Evolutionary conservation across 2,113 vertebrate species (phyloP).

Genomic region (cattle (Bos taurus)): DNA sequence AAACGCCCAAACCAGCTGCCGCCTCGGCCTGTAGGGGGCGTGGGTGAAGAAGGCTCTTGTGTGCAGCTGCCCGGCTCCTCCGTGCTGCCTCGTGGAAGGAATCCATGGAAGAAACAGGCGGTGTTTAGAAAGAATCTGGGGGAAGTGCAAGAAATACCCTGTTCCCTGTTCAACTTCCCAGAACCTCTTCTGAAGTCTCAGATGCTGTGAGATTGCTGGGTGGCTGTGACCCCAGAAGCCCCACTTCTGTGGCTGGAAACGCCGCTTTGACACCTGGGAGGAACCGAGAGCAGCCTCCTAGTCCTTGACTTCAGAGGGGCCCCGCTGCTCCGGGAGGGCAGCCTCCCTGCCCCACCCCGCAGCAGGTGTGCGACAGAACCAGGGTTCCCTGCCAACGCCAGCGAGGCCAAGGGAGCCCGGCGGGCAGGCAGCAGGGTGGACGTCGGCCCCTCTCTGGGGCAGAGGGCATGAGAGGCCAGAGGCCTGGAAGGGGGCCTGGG

Average conservation of each 20-base stretch:
- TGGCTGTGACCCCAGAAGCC: not conserved
- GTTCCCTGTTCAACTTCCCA: rapidly evolving
- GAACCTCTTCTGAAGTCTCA: not conserved
- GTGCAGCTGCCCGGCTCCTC: no score
- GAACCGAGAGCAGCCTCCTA: no score
- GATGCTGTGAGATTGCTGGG: rapidly evolving
- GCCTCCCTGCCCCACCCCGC: not conserved
- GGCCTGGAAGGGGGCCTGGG: rapidly evolving
- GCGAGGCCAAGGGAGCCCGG: not conserved
- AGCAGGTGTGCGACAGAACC: rapidly evolving
- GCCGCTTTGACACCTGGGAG: rapidly evolving
- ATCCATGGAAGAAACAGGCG: not conserved
- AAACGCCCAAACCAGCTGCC: not conserved
- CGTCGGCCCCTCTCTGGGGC: rapidly evolving
- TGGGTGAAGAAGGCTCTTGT: not conserved
- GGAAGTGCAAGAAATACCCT: not conserved
- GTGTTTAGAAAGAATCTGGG: not conserved
- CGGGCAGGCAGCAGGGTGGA: rapidly evolving
- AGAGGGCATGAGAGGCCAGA: rapidly evolving
- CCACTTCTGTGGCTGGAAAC: not conserved
- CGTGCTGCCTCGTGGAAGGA: rapidly evolving
- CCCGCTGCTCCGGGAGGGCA: not conserved
- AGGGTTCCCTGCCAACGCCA: not conserved
- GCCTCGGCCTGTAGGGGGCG: rapidly evolving
- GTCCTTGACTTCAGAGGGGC: rapidly evolving